Base-by-base conservation (phyloP, 2,888 invertebrate species). In the Idaea biselata region DNA sequence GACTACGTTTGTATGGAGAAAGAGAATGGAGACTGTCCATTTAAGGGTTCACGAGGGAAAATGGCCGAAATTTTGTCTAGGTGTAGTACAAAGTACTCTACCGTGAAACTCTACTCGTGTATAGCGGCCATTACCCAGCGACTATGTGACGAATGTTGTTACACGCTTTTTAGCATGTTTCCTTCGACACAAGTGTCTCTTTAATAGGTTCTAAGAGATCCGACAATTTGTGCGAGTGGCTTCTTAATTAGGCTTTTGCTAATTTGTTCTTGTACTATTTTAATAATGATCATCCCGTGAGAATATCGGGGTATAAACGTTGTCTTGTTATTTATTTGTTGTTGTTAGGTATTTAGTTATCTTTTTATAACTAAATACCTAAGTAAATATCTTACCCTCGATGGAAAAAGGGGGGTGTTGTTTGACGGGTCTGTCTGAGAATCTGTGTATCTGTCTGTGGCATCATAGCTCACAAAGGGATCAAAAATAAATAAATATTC, bases 101-200 rank as follows among this genome's bases (percentile, higher is more conserved):
- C 25, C 25, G 25, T 25, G 5, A 5, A 25, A 25, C 25, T 25
- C 25, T 25, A 25, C 5, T 25, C 25, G 25, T 25, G 25, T 25
- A 25, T 5, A 25, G 25, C 1, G 25, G 25, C 25, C 25, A 25
- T 25, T 25, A 25, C 5, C 25, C 44, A 14, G 44, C 44, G 2
- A 55, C 55, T 55, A 16, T 58, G 58, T 63, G 58, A 65, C 60
- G 63, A 67, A 64, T 63, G 63, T 58, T 44, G 44, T 44, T 59
- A 58, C 14, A 44, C n/a, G 55, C 32, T 55, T 54, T 58, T 66
- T 60, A 61, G 61, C 62, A 63, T 63, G 62, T 65, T 67, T 69
- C 65, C 59, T 61, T 59, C 57, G 57, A 16, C 58, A 54, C 61
- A 64, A 64, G 63, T 59, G 57, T 64, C 64, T 63, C 44, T 44